Base-by-base conservation (phyloP, 2,797 vertebrate species). In the Pangasius djambal region DNA sequence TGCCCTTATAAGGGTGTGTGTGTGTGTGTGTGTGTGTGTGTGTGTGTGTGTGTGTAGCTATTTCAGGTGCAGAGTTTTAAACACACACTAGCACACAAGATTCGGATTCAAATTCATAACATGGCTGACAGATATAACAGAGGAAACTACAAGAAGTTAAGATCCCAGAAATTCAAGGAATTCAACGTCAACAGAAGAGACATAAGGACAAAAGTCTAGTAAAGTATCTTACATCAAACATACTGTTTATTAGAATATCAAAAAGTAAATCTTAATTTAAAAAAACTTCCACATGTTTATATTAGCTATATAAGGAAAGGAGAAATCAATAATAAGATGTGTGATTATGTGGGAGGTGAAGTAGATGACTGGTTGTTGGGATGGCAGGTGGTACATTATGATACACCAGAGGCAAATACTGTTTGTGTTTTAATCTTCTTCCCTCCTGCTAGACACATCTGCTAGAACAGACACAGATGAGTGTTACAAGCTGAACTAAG, bases 391-490 rank as follows among this genome's bases (percentile, higher is more conserved):
- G 61, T 20, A 67, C 40, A 40, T 61, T 59, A 82, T 67, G 25
- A 65, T 65, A 67, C 40, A 16, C 59, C 61, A 18, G 81, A 83
- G 61, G 61, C 61, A 50, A 83, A 67, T 67, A n/a, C 61, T 83
- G 50, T 65, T 83, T 48, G 37, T 83, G 82, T 70, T 70, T 70
- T 34, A 85, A 70, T 70, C 83, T 22, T 78, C 25, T 50, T 86
- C 16, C 9, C 55, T 50, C 48, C 48, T 70, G 48, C 20, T 52
- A 37, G 63, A 70, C 40, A 48, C 61, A 83, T 18, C 40, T 81
- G 31, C 25, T 18, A 15, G 61, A 50, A 77, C 57, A 40, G 55
- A 82, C 57, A 74, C 37, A 65, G 40, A 34, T 50, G 28, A 63
- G 55, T 59, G 57, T 67, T 9, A 34, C 57, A 20, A 48, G 82